Evolutionary conservation across 2,888 invertebrate species (phyloP), one percentile per base, ranked within the genome.

Genomic region (Drosophila meridionalis): DNA sequence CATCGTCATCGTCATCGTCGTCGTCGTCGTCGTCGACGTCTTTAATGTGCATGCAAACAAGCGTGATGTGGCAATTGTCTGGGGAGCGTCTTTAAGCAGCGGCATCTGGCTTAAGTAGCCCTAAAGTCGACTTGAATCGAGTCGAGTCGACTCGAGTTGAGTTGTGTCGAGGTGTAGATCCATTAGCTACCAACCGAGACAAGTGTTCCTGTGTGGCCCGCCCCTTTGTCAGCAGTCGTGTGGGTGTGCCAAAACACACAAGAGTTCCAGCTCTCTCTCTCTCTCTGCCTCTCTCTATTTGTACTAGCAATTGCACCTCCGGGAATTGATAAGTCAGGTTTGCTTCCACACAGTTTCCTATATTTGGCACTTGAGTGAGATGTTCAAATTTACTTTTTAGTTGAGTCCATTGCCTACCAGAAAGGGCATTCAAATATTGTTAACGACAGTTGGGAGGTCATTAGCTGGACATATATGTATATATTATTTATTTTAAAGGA

Each of bases 31-130:
- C 55, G 38, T 64, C 83, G 82, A 66, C 77, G 40, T 70, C 84
- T 88, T 86, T 87, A 87, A 90, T 87, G 87, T 89, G 87, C 82
- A 69, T 66, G 89, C 87, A 87, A 87, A 87, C 87, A 87, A 90
- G 89, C 89, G 86, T 90, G 89, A 87, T 87, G 74, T 80, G 82
- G 85, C 89, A 90, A 89, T 88, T 86, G 88, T 88, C 86, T 86
- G 80, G 78, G 78, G 81, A 79, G 69, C 52, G 52, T 52, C 52
- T 52, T 52, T 34, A 52, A 4, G 52, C 52, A 52, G 34, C 61
- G 63, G 62, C 58, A 56, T 57, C 42, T 56, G 50, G 74, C 59
- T 62, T 80, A 84, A 87, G 83, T 76, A 83, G 89, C 78, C 78
- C 65, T 53, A 73, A 70, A 71, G 69, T 52, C 52, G 52, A 52